Evolutionary conservation across 2,888 invertebrate species (phyloP), one percentile per base, ranked within the genome.

Genomic region (Pristionchus entomophagus): DNA sequence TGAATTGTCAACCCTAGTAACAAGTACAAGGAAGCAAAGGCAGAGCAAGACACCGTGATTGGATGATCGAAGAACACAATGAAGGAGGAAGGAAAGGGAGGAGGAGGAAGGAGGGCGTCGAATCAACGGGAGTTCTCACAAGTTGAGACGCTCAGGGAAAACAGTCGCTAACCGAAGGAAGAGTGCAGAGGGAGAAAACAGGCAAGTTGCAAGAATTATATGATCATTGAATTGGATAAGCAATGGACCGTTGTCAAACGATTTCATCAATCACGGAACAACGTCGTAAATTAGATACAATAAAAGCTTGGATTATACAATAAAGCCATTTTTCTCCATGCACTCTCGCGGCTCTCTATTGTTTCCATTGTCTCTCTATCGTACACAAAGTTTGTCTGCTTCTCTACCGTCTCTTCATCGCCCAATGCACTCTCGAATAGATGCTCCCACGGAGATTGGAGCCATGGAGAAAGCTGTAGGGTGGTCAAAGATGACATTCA

Each of bases 101-200:
- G 77, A 45, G 29, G 49, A 41, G 77, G 29, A 49, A 77, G 77
- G 26, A 10, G 69, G 77, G 38, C n/a, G 65, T 35, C 65, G 65
- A 65, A 65, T 65, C 65, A 65, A 65, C 35, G 65, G 59, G 59
- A 65, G 65, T 65, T 65, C 17, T 35, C 32, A 65, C 35, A 62
- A 65, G 19, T 38, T 65, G 19, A 35, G 65, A 65, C 65, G 32
- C 8, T 65, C 14, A 77, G 77, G 45, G 77, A 41, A 77, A 29
- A 77, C 14, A 77, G 41, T 41, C 8, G 41, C 69, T 17, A 41
- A 38, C n/a, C n/a, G 26, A 59, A 6, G 59, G 26, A 26, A 26
- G 26, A 59, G 59, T 22, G 41, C 41, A 59, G 59, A 12, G 8
- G 59, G 56, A n/a, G 56, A 56, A 56, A 4, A 56, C 19, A 56